A percentile compares a stretch with the other conserved stretches of the same genome.
phyloP scores from a whole-genome alignment of 1,140 invertebrate species.

The Solenopsis invicta region DNA sequence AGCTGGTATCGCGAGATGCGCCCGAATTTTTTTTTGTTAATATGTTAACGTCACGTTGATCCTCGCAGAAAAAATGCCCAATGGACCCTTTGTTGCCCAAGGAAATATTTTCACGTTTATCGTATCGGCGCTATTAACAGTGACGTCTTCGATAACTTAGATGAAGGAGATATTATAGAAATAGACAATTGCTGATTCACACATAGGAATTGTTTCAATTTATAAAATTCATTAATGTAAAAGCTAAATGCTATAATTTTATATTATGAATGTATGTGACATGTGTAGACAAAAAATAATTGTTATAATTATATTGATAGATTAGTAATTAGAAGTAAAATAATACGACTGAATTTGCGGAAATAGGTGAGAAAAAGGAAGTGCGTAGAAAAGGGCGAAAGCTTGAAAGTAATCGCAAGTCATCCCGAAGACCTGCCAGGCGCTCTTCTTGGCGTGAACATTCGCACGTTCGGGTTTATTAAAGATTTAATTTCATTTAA shows the following conservation, averaged over 20 bases:
- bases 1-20: not conserved
- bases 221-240: not conserved
- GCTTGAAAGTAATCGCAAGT: not conserved
- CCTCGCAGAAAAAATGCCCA: not conserved
- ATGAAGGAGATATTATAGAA: not conserved
- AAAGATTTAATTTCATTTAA: conserved; percentile 62
- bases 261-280: not conserved
- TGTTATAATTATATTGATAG: not conserved
- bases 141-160: not conserved
- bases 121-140: not conserved
- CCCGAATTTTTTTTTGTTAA: conserved; percentile 26
- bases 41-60: conserved; percentile 16
- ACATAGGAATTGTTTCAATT: not conserved
- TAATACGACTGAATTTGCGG: not conserved
- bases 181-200: not conserved
- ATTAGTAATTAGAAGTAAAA: not conserved
- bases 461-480: conserved; percentile 43
- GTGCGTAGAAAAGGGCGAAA: too few relatives aligned
- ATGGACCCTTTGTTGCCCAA: not conserved
- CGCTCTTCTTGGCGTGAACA: not conserved
- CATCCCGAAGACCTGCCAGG: not conserved
- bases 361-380: not conserved
- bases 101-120: conserved; percentile 12
- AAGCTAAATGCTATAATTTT: not conserved
- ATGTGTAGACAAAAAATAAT: not conserved